Conservation (phyloP, 2,888 invertebrate genomes). For the Eudemis profundana region DNA sequence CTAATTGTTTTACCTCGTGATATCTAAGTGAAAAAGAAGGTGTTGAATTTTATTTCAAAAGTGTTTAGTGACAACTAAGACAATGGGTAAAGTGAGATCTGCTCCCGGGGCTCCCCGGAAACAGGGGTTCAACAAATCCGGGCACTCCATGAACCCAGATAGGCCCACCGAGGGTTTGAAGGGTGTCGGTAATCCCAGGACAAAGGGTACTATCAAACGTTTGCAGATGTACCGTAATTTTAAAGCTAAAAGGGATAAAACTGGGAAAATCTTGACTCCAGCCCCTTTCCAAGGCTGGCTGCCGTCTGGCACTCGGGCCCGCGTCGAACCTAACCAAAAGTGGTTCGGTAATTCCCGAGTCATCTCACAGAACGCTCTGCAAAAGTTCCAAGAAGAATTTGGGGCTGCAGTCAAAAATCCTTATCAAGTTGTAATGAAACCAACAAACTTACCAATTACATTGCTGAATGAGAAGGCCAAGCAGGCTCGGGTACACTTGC, state of each 20-base stretch:
- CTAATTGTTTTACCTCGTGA: constrained; percentile 40
- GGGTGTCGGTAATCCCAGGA: constrained; percentile 93
- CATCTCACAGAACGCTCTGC: constrained; percentile 95
- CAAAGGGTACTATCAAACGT: constrained; percentile 97
- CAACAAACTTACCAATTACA: constrained; percentile 97
- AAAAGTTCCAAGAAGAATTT: constrained; percentile 97
- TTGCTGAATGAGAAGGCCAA: constrained; percentile 96
- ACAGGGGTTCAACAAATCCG: constrained; percentile 93
- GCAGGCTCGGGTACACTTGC: constrained; percentile 95
- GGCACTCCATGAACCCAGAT: constrained; percentile 98
- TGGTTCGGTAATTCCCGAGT: constrained; percentile 99
- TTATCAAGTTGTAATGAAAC: constrained; percentile 98
- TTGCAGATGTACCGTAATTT: constrained; percentile 99
- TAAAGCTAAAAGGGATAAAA: constrained; percentile 95
- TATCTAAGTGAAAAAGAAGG: constrained; percentile 10
- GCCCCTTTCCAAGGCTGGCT: constrained; percentile 98
- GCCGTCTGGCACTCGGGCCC: constrained; percentile 94
- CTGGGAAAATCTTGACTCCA: constrained; percentile 95
- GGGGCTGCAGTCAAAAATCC: constrained; percentile 98
- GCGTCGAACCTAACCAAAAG: constrained; percentile 98
- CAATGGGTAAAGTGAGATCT: constrained; percentile 92
- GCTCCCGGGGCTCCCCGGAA: constrained; percentile 90
- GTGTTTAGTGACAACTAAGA: constrained; percentile 48
- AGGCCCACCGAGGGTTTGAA: constrained; percentile 91
- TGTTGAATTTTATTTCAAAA: constrained; percentile 27